Percentiles rank a stretch among this genome's conserved stretches.
These are phyloP conservation scores for Amblyornis subalaris DNA, from an alignment of 2,113 vertebrate genomes.

Conservation along the genomic window DNA sequence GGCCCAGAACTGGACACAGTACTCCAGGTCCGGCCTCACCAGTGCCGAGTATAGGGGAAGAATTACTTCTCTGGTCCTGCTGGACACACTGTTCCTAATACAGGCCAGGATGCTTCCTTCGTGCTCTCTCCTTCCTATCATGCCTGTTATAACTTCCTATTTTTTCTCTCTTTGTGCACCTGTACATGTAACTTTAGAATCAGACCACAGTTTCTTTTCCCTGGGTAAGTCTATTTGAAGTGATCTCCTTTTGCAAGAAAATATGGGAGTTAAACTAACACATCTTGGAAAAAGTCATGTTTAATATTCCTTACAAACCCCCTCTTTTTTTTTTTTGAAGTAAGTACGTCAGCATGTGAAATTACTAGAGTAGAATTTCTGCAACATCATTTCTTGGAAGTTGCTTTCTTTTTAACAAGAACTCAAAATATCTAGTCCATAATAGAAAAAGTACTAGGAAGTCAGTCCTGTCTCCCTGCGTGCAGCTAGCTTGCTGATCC, in stretches of 20 bases:
- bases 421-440: not conserved
- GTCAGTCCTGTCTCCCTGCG: not conserved
- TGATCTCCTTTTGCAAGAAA: not conserved
- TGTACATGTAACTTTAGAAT: not conserved
- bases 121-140: not conserved
- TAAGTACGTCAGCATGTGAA: not conserved
- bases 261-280: not conserved
- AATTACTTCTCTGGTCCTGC: too few species aligned
- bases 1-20: too few species aligned
- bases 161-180: not conserved
- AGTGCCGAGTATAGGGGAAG: too few species aligned
- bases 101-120: not conserved
- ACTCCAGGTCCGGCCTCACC: too few species aligned
- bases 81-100: too few species aligned
- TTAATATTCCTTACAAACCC: not conserved
- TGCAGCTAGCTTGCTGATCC: not conserved
- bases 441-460: not conserved
- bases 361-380: not conserved
- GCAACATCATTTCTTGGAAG: not conserved
- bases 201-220: not conserved
- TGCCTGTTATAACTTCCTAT: not conserved
- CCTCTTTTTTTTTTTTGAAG: not conserved
- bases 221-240: not conserved
- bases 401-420: not conserved
- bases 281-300: not conserved